A percentile compares a stretch with the other conserved stretches of the same genome.
Conservation (phyloP, 2,113 vertebrate genomes). For the Percopsis transmontana region DNA sequence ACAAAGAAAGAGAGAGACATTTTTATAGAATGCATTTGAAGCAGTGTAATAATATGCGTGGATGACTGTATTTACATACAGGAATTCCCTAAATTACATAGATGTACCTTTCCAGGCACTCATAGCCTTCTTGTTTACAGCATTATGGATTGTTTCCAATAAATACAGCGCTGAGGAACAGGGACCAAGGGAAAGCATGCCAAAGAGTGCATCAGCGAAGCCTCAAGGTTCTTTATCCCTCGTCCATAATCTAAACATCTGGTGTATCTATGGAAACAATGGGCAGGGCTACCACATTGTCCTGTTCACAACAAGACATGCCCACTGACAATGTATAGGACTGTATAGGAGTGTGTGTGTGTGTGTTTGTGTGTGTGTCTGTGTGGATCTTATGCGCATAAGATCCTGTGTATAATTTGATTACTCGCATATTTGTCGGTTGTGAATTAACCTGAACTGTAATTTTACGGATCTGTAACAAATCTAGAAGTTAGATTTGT, state of each 20-base stretch:
- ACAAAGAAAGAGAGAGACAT: too few species aligned
- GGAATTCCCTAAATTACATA: too few species aligned
- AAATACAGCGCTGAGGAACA: background rate
- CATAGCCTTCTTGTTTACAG: background rate
- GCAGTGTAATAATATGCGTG: too few species aligned
- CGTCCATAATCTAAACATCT: slow-evolving; percentile 14
- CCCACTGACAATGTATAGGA: slow-evolving; percentile 45
- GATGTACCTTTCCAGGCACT: too few species aligned
- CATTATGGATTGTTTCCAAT: background rate
- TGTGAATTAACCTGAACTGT: background rate
- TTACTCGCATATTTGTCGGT: slow-evolving; percentile 6
- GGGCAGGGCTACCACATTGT: slow-evolving; percentile 31
- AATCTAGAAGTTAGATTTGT: too few species aligned
- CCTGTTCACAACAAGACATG: slow-evolving; percentile 53
- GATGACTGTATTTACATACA: too few species aligned
- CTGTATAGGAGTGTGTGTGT: slow-evolving; percentile 41
- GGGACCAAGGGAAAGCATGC: background rate
- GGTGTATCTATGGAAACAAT: slow-evolving; percentile 25
- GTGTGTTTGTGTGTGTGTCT: background rate
- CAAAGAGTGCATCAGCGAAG: too few species aligned
- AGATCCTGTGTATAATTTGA: background rate
- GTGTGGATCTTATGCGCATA: slow-evolving; percentile 2
- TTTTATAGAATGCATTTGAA: too few species aligned
- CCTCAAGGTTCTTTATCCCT: background rate
- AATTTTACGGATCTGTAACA: too few species aligned